Base-by-base conservation (phyloP, 1,140 invertebrate genomes). In the Heliconius nattereri region DNA sequence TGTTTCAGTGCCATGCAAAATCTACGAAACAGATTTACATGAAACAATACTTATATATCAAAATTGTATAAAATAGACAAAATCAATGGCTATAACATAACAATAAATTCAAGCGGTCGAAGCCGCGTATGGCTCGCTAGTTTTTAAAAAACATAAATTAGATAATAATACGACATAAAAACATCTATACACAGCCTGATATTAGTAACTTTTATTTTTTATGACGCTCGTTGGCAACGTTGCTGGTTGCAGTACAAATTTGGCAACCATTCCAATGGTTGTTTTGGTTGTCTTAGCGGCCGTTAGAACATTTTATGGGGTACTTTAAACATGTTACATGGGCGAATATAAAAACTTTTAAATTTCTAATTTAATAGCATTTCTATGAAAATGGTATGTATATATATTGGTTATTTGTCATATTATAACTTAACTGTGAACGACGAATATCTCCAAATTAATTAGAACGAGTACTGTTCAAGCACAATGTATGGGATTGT, bases 221-320 rank as follows among this genome's bases (percentile, higher is more conserved):
- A 66, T 70, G 1, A 16, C 57, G 32, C 29, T 79, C 74, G 75
- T 75, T 71, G 75, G 70, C 75, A 72, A 57, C 54, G 23, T 16
- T 1, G 57, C 75, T 81, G 73, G 79, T 76, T 72, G 49, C 66
- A 45, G 70, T 45, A 73, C 71, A 66, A 26, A 66, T 81, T 80
- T 81, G 79, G 79, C 79, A 81, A 37, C 71, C 49, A 76, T 70
- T 70, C n/a, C 71, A 74, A 76, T 76, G 76, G 71, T 52, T 76
- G 74, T 70, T 71, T 71, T 74, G 66, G 60, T 79, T 72, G 74
- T 76, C 78, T 79, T 79, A 79, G 73, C 57, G 72, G 75, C 35
- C 79, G 75, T 81, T 81, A 81, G 75, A 74, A 76, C 72, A 76
- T 73, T 81, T 77, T 77, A 77, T 80, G 66, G 37, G 49, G 57